Base-by-base conservation (phyloP, 2,888 invertebrate species). In the Agriotes lineatus region DNA sequence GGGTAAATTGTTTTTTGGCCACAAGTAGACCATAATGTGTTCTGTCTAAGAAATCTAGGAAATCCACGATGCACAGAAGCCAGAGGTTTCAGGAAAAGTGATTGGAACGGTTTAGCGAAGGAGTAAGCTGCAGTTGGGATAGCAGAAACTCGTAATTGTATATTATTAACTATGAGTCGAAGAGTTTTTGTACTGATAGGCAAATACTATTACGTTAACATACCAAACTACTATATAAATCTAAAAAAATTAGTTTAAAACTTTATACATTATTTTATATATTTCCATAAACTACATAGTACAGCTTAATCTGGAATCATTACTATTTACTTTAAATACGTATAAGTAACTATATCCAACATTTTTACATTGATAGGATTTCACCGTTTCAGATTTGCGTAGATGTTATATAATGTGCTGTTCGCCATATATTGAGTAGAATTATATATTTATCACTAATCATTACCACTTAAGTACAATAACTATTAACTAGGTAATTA, bases 401-500 rank as follows among this genome's bases (percentile, higher is more conserved):
- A 22, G 39, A 56, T 56, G n/a, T n/a, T n/a, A 56, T 39, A 56
- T 56, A 56, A 20, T 56, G 56, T 56, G 56, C 56, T 56, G n/a
- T n/a, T 33, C 33, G 33, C 4, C 33, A n/a, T n/a, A 4, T 14
- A 10, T 22, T 14, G 33, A 52, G 19, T 48, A 48, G 48, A 52
- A 37, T 20, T 37, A 20, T 39, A 56, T 39, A 39, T 37, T 33
- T 52, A 39, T 37, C 19, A 22, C 20, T 20, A 56, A 9, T 45
- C 1, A 16, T 9, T 50, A 50, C 12, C 14, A 52, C 7, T 56
- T 56, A 56, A 56, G 18, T 60, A 67, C 45, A 33, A 48, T 59
- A 50, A 33, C 42, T 50, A 65, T 20, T 60, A 60, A 54, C 25
- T 5, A 22, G 48, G 37, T 50, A 37, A 61, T 33, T 58, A 50